These are phyloP conservation scores for Ormia ochracea DNA, from an alignment of 2,888 invertebrate species.

Conservation along the genomic window DNA sequence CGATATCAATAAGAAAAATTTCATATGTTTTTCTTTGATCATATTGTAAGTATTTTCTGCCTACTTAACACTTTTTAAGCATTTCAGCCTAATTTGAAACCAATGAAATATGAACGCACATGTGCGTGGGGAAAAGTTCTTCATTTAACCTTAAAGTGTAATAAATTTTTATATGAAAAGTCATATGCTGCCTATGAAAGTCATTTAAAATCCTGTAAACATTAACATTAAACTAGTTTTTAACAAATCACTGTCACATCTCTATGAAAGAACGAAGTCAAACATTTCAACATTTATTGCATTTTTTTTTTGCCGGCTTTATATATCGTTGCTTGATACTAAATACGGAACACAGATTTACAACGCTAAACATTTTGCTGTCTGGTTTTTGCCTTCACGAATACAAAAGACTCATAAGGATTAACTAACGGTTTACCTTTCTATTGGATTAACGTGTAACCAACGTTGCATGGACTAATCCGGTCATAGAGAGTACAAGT, in stretches of 20 bases:
- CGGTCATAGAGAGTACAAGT: not conserved
- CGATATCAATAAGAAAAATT: no score
- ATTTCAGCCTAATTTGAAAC: no score
- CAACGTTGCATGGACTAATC: slow-evolving; percentile 34
- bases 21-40: no score
- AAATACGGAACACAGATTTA: not conserved
- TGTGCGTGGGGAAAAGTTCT: no score
- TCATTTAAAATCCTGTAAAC: slow-evolving; percentile 14
- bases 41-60: no score
- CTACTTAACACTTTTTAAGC: no score
- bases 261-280: slow-evolving; percentile 2
- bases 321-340: not conserved
- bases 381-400: slow-evolving; percentile 46
- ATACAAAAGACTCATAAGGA: not conserved
- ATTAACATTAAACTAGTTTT: not conserved
- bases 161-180: no score
- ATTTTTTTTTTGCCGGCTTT: not conserved
- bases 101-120: no score
- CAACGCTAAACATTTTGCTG: slow-evolving; percentile 24
- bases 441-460: slow-evolving; percentile 39
- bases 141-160: no score
- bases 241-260: not conserved
- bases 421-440: slow-evolving; percentile 49
- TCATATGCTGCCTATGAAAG: slow-evolving; percentile 17
- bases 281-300: not conserved